Base-by-base conservation (phyloP, 2,113 vertebrate genomes). In the Pagrus major region DNA sequence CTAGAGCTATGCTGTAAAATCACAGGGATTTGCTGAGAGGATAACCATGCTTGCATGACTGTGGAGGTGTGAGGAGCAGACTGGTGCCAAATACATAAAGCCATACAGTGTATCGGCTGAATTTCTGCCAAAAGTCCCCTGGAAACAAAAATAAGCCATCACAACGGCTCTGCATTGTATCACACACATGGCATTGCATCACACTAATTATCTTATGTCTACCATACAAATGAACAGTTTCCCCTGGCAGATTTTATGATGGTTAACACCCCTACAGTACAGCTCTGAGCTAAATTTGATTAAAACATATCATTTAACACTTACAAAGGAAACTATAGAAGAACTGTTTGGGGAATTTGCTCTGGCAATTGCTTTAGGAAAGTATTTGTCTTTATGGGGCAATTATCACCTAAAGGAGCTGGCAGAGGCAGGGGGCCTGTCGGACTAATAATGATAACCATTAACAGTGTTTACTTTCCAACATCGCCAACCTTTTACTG, bases 331-430 rank as follows among this genome's bases (percentile, higher is more conserved):
- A 91, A 80, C 56, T 70, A 64, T 81, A 77, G 47, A 80, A 69
- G 76, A 68, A 80, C 72, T 87, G 77, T 23, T 63, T 9, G 27
- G 77, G 41, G 87, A 88, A 90, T 84, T 87, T 71, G 39, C 83
- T 69, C 71, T 37, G 56, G 78, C 63, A 51, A 81, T 86, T 85
- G 83, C 88, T 93, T 86, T 71, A 77, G 90, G 91, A 93, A 94
- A 84, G 71, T 80, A 83, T 92, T 89, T 80, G 83, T 66, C 80
- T 94, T 93, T 92, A 93, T 88, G 76, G 70, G 88, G 86, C 84
- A 92, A 93, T 93, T 94, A 93, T 94, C 90, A 90, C 91, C 84
- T 91, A 66, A 77, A 90, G 78, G 78, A 85, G 88, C 85, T 88
- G 83, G 91, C 88, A 76, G 71, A 76, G 77, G 81, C 73, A 78